These are phyloP conservation scores for Eublepharis macularius DNA, from an alignment of 2,113 vertebrate genomes.

Conservation along the genomic window DNA sequence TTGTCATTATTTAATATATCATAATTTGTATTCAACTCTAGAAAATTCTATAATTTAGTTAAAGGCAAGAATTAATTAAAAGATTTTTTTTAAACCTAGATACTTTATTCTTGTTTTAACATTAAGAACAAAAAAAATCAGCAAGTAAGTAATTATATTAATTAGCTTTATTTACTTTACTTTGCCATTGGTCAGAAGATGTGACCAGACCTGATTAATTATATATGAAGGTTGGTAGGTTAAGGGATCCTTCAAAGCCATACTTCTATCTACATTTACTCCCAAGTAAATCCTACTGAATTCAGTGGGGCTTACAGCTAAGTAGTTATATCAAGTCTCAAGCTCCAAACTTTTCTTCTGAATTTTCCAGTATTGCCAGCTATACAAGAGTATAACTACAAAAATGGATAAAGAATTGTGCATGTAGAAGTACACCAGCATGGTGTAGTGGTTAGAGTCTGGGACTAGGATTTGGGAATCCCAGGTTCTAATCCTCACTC, in stretches of 20 bases:
- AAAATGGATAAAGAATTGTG: background rate
- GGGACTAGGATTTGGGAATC: no score
- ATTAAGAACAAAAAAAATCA: background rate
- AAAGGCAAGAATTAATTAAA: no score
- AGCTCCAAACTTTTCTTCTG: background rate
- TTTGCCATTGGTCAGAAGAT: background rate
- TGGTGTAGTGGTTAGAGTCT: no score
- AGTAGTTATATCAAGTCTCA: background rate
- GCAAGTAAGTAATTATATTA: background rate
- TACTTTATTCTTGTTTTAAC: background rate
- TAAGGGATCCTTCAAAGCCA: no score
- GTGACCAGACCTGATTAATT: background rate
- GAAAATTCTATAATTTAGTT: no score
- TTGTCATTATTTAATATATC: no score
- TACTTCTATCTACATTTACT: no score
- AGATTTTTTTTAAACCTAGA: background rate
- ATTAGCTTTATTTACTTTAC: background rate
- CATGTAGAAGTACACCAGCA: no score
- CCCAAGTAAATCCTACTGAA: background rate
- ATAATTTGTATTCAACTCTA: no score
- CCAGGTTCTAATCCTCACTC: no score
- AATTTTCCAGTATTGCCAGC: background rate
- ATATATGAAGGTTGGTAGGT: background rate
- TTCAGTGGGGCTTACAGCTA: background rate
- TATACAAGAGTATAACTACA: background rate